Percentiles rank a stretch among this genome's conserved stretches.
phyloP scores from a whole-genome alignment of 2,888 invertebrate species.

The Eupithecia vulgata region DNA sequence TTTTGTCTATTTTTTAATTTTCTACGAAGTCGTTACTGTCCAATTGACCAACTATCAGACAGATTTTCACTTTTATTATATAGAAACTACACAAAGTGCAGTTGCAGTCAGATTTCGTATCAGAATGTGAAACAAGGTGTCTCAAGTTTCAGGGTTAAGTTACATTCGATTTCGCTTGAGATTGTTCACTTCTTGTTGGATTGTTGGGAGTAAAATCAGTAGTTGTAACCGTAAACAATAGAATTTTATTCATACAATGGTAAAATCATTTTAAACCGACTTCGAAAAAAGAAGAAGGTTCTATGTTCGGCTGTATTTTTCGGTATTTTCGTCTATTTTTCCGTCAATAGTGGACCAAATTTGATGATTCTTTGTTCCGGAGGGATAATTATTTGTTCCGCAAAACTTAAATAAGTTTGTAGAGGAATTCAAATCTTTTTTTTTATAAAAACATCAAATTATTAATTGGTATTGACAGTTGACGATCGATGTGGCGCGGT shows the following conservation, averaged over 20 bases:
- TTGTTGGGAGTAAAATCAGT: neutral
- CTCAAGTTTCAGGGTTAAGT: constrained; percentile 24
- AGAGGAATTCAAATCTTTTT: no score
- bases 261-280: neutral
- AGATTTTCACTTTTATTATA: constrained; percentile 3
- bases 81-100: neutral
- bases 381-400: no score
- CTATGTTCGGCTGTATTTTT: neutral
- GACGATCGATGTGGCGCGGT: no score
- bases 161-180: constrained; percentile 18
- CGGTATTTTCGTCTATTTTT: no score
- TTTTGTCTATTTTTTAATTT: neutral
- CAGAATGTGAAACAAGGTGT: constrained; percentile 22
- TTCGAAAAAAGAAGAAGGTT: neutral
- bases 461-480: no score
- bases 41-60: neutral
- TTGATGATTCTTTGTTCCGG: no score
- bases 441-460: no score
- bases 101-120: neutral
- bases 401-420: no score
- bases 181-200: neutral
- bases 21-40: neutral
- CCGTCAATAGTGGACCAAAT: no score
- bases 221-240: neutral
- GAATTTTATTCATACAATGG: neutral